Percentiles rank a stretch among this genome's conserved stretches.
These are phyloP conservation scores for Coleophora flavipennella DNA, from an alignment of 2,888 invertebrate genomes.

Conservation along the genomic window DNA sequence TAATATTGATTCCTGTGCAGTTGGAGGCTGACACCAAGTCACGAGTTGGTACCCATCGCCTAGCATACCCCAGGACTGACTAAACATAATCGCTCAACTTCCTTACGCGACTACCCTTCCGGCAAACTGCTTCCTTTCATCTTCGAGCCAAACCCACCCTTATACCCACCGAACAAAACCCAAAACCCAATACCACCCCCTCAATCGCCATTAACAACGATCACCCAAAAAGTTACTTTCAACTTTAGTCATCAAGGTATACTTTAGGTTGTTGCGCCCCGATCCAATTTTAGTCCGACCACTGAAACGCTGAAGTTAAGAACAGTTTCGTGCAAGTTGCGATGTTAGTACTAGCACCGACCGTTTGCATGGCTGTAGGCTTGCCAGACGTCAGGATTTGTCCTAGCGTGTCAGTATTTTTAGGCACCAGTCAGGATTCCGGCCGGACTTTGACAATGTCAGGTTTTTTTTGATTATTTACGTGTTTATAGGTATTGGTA, in stretches of 20 bases:
- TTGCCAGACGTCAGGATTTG: too few relatives aligned
- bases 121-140: constrained; percentile 36
- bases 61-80: constrained; percentile 47
- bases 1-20: too few relatives aligned
- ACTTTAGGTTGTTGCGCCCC: constrained; percentile 20
- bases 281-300: constrained; percentile 65
- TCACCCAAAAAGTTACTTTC: constrained; percentile 29
- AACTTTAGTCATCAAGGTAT: constrained; percentile 21
- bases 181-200: not conserved
- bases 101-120: constrained; percentile 72
- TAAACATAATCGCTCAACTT: constrained; percentile 72
- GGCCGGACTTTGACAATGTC: too few relatives aligned
- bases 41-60: too few relatives aligned
- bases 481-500: too few relatives aligned
- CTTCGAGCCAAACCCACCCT: constrained; percentile 17
- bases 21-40: too few relatives aligned
- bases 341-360: constrained; percentile 46
- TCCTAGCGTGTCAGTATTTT: too few relatives aligned
- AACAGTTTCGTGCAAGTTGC: constrained; percentile 63
- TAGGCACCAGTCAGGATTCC: too few relatives aligned
- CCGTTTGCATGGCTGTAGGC: constrained; percentile 65
- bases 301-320: constrained; percentile 67
- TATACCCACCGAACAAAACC: constrained; percentile 2
- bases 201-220: constrained; percentile 12
- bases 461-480: too few relatives aligned